Conservation (phyloP, 2,113 vertebrate genomes). For the Cepphus grylle region DNA sequence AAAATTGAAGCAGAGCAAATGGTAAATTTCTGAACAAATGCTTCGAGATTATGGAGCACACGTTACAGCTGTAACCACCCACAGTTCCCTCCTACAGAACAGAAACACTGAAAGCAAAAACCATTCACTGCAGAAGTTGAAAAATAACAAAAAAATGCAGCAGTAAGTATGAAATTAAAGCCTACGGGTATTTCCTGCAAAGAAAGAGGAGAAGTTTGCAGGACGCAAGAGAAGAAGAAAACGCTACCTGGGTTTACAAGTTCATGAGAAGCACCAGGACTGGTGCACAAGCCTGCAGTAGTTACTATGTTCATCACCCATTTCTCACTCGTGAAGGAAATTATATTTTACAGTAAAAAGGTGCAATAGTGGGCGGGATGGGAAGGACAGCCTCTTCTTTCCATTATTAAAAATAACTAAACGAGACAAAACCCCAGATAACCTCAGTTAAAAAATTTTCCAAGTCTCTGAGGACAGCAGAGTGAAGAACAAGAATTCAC, state of each 20-base stretch:
- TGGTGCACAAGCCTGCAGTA: background rate
- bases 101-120: conserved; percentile 56
- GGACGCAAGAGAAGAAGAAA: background rate
- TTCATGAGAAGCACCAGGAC: background rate
- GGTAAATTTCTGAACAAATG: conserved; percentile 56
- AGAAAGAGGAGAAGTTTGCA: background rate
- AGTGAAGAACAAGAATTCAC: background rate
- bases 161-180: conserved; percentile 11
- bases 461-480: background rate
- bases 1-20: conserved; percentile 30
- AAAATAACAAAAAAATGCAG: conserved; percentile 53
- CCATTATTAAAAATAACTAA: conserved; percentile 24
- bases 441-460: background rate
- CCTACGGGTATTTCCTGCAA: conserved; percentile 22
- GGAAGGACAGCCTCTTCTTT: background rate
- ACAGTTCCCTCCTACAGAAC: conserved; percentile 64
- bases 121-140: conserved; percentile 43
- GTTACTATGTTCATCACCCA: background rate
- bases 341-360: background rate
- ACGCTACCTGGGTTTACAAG: background rate
- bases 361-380: background rate
- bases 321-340: background rate
- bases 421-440: conserved; percentile 13
- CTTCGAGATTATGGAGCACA: conserved; percentile 25
- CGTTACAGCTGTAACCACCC: conserved; percentile 66